phyloP scores from a whole-genome alignment of 2,888 invertebrate species.

The Drosophila melanosoma region DNA sequence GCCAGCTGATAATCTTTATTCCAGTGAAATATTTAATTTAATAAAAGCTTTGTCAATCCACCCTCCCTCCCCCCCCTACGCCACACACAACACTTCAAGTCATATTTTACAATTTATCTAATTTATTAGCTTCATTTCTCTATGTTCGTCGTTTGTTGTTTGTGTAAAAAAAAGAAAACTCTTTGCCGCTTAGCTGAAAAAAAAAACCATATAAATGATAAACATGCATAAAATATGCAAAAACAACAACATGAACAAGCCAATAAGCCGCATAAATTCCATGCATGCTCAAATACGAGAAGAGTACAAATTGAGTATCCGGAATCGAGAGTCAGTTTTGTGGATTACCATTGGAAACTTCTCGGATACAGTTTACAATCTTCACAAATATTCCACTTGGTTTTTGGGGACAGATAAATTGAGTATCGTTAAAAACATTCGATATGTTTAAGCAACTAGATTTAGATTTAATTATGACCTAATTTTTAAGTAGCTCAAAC shows the following conservation, averaged over 20 bases:
- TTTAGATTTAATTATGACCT: neutral
- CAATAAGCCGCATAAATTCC: conserved; percentile 63
- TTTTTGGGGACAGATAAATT: neutral
- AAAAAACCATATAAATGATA: conserved; percentile 76
- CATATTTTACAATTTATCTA: conserved; percentile 80
- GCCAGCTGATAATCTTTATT: conserved; percentile 80
- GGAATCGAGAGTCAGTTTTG: conserved; percentile 1
- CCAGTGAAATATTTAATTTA: conserved; percentile 78
- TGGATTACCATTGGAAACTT: neutral
- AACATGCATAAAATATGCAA: conserved; percentile 76
- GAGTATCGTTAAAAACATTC: neutral
- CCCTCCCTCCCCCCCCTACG: neutral
- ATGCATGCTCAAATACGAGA: conserved; percentile 27
- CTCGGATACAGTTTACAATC: neutral
- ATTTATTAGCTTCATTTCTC: conserved; percentile 59
- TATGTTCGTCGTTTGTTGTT: conserved; percentile 16
- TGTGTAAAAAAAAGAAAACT: conserved; percentile 37
- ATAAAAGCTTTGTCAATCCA: conserved; percentile 63
- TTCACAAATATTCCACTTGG: neutral
- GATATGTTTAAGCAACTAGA: neutral
- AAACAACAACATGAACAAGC: conserved; percentile 70
- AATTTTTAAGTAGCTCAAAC: neutral
- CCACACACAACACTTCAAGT: conserved; percentile 34
- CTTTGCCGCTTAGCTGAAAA: conserved; percentile 54
- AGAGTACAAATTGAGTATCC: conserved; percentile 21